Base-by-base conservation (phyloP, 2,888 invertebrate species). In the Cheilosia vernalis region DNA sequence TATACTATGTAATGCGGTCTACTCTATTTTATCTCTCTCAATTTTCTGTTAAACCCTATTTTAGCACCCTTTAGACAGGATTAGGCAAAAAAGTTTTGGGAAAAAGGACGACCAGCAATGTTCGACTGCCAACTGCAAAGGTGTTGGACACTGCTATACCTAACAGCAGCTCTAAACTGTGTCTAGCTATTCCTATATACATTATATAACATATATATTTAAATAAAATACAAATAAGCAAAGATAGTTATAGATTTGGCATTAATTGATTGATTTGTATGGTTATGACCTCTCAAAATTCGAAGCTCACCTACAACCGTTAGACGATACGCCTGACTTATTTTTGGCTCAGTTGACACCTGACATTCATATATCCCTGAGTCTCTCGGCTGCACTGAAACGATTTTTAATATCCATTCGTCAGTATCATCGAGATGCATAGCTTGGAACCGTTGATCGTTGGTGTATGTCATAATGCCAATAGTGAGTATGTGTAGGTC, bases 401-500 rank as follows among this genome's bases (percentile, higher is more conserved):
- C 94, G 88, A 95, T 94, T 91, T 95, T 95, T 81, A 95, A 92
- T 76, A 95, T 94, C 95, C 95, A 95, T 91, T 95, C 95, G 88
- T 95, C 95, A 56, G 94, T 94, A 81, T 95, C 95, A 90, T 95
- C 95, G 58, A 94, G 93, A 91, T 95, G 95, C 47, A 95, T 92
- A 56, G 95, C 94, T 90, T 95, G 94, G 89, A 95, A 95, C 85
- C 95, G 93, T 90, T 95, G 95, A 91, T 95, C 95, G 89, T 95
- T 95, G 40, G 95, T 95, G 90, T 95, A 95, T 61, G 95, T 95
- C 91, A 95, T 93, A 87, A 95, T 94, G 69, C 95, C 95, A 24
- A 95, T 95, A 19, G 95, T 95, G 60, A 95, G 92, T 88, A 95
- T 95, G 93, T 97, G 97, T 49, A 97, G 93, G 90, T 97, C 97